These are phyloP conservation scores for Cryptocephalus primarius DNA, from an alignment of 2,888 invertebrate species.

Conservation along the genomic window DNA sequence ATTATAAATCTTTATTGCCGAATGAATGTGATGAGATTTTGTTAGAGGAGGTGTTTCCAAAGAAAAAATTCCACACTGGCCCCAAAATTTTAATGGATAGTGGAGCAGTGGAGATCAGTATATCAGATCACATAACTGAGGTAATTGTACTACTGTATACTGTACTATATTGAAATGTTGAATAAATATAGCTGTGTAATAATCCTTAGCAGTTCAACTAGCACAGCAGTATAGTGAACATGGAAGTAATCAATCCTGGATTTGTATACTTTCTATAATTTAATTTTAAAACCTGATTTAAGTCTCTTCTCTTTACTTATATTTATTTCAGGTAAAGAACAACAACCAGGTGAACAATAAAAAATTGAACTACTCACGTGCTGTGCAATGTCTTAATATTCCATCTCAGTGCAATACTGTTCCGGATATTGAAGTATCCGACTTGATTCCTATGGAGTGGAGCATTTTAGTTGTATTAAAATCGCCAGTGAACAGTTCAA, in stretches of 20 bases:
- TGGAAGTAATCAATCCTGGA: too few relatives aligned
- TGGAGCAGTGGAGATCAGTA: conserved; percentile 21
- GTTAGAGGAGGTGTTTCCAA: conserved; percentile 25
- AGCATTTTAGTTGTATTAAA: not conserved
- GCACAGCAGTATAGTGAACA: too few relatives aligned
- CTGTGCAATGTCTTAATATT: conserved; percentile 48
- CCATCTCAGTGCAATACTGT: conserved; percentile 35
- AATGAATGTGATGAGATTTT: conserved; percentile 36
- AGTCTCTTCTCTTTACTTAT: not conserved
- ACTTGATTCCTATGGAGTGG: not conserved
- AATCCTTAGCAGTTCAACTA: too few relatives aligned
- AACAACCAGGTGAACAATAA: conserved; percentile 22
- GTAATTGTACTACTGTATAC: too few relatives aligned
- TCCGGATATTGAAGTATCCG: conserved; percentile 27
- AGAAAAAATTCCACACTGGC: conserved; percentile 25
- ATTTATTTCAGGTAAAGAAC: conserved; percentile 23
- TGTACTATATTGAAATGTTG: too few relatives aligned
- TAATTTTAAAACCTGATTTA: not conserved
- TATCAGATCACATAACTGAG: conserved; percentile 37
- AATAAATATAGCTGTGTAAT: too few relatives aligned
- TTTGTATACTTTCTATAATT: too few relatives aligned
- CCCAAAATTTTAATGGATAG: conserved; percentile 23
- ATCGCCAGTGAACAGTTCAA: conserved; percentile 11
- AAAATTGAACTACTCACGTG: conserved; percentile 36
- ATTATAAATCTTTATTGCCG: conserved; percentile 35